Conservation (phyloP, 2,113 vertebrate genomes). For the Oenanthe oenanthe region DNA sequence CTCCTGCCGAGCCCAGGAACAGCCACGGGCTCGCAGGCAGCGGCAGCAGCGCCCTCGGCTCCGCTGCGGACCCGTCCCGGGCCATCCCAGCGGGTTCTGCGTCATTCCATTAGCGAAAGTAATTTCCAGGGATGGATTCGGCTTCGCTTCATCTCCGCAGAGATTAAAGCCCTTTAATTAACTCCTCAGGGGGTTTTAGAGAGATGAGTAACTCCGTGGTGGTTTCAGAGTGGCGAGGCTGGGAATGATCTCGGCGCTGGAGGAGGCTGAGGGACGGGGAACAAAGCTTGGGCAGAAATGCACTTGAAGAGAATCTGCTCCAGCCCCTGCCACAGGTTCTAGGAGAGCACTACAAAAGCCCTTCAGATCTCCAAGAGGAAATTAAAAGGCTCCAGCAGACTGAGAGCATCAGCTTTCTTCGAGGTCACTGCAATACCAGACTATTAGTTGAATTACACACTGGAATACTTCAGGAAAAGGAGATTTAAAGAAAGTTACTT, state of each 20-base stretch:
- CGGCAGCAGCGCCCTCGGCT: too few species aligned
- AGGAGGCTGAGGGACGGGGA: neutral
- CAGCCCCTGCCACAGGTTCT: neutral
- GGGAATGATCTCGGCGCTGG: neutral
- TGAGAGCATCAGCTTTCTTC: neutral
- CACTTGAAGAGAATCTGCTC: neutral
- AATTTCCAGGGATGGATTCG: neutral
- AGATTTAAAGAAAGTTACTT: neutral
- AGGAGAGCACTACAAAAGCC: neutral
- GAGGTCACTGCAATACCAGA: neutral
- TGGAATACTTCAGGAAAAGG: neutral
- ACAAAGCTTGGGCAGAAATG: neutral
- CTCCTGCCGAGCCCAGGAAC: rapidly evolving
- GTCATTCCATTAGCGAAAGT: neutral
- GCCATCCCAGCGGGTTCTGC: neutral
- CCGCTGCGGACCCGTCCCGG: neutral
- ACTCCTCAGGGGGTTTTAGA: neutral
- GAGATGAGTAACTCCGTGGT: neutral
- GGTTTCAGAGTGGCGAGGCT: neutral
- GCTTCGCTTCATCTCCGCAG: neutral
- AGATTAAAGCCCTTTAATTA: conserved; percentile 25
- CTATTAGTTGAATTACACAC: neutral
- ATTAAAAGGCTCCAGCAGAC: neutral
- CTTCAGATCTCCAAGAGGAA: neutral
- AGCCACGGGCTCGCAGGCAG: too few species aligned